Conservation (phyloP, 64 coral and sea anemone genomes). For the Montipora efflorescens region DNA sequence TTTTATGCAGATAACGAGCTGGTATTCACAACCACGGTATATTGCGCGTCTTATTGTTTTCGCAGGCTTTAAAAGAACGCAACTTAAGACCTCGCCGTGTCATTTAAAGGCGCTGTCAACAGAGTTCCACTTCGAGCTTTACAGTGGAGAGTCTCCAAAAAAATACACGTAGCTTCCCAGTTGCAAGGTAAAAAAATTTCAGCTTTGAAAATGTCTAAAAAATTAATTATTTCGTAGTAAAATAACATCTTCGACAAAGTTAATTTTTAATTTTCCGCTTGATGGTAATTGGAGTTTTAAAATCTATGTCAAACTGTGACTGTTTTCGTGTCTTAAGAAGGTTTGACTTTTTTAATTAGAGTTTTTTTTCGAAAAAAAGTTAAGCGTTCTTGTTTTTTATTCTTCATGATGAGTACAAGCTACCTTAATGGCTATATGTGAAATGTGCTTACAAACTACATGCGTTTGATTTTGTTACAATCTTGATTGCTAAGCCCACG, state of each 20-base stretch:
- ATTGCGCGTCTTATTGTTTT: slow-evolving; percentile 8
- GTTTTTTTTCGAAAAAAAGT: no score
- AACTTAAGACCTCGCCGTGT: not conserved
- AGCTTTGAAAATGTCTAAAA: not conserved
- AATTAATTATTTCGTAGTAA: not conserved
- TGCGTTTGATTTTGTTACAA: not conserved
- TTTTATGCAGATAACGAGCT: slow-evolving; percentile 33
- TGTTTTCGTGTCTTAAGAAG: no score
- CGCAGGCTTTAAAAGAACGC: slow-evolving; percentile 40
- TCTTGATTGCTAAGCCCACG: not conserved
- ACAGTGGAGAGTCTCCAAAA: not conserved
- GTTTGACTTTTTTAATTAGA: no score
- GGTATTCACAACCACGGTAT: slow-evolving; percentile 2
- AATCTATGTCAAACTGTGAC: no score
- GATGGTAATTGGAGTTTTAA: not conserved
- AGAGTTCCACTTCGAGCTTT: not conserved
- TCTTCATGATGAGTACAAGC: no score
- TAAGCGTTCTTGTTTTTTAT: no score
- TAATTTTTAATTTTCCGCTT: slow-evolving; percentile 24
- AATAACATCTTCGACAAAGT: not conserved
- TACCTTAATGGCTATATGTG: no score
- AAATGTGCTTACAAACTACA: no score
- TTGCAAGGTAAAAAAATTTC: not conserved
- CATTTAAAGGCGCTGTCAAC: not conserved
- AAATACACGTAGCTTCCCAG: not conserved